phyloP scores from a whole-genome alignment of 35 echinoderm and acorn worm genomes.

The Eucidaris tribuloides region DNA sequence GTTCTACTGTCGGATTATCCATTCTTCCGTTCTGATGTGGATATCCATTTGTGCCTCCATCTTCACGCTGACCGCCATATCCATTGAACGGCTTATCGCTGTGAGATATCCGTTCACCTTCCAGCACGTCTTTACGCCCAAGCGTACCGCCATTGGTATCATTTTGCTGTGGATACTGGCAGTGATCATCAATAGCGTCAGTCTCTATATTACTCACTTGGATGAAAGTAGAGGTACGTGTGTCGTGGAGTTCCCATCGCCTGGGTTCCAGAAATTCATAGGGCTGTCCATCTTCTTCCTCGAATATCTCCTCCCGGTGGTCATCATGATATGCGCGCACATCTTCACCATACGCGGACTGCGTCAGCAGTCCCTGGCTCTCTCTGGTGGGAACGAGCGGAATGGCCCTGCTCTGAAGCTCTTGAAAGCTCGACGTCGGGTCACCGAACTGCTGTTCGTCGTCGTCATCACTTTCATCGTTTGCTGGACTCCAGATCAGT shows the following conservation, averaged over 20 bases:
- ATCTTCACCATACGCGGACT: neutral
- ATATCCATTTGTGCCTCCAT: conserved; percentile 69
- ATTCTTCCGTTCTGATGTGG: conserved; percentile 42
- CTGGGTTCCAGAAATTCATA: neutral
- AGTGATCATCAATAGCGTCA: conserved; percentile 39
- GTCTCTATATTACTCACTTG: conserved; percentile 4
- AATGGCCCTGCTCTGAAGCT: neutral
- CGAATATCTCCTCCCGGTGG: conserved; percentile 51
- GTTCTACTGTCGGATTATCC: conserved; percentile 48
- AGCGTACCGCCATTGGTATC: conserved; percentile 25
- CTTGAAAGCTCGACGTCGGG: neutral
- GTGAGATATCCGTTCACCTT: conserved; percentile 44
- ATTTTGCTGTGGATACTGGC: conserved; percentile 27
- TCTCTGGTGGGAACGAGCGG: conserved; percentile 3
- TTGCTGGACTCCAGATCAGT: conserved; percentile 81
- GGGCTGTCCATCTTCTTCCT: conserved; percentile 51
- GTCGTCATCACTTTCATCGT: conserved; percentile 66
- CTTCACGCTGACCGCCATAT: conserved; percentile 55
- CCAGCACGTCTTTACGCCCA: conserved; percentile 31
- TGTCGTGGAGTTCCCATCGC: neutral
- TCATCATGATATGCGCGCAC: conserved; percentile 51
- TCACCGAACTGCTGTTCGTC: conserved; percentile 56
- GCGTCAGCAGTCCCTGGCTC: neutral
- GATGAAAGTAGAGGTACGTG: conserved; percentile 27
- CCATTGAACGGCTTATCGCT: conserved; percentile 52